Percentiles rank a stretch among this genome's conserved stretches.
Conservation (phyloP, 2,797 vertebrate genomes). For the Cygnus olor region DNA sequence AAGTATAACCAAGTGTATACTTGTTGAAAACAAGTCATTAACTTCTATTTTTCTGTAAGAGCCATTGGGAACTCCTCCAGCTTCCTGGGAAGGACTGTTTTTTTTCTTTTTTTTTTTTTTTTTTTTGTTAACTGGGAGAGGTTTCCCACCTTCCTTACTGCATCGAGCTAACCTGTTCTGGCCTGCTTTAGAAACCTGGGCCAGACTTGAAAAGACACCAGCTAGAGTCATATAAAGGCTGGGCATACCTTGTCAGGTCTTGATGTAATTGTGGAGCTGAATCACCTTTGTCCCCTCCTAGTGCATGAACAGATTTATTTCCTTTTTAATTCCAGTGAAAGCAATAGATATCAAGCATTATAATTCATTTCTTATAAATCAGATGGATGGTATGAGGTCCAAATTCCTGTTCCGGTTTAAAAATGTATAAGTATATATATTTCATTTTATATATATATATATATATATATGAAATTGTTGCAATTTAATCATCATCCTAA, state of each 20-base stretch:
- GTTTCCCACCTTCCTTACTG: not conserved
- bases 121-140: not conserved
- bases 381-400: not conserved
- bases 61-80: not conserved
- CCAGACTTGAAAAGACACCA: not conserved
- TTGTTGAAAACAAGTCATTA: slow-evolving; percentile 37
- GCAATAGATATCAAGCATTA: not conserved
- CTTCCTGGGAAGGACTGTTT: slow-evolving; percentile 2
- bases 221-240: not conserved
- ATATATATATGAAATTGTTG: not conserved
- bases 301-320: slow-evolving; percentile 41
- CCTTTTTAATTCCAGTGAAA: slow-evolving; percentile 56
- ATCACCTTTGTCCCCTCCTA: slow-evolving; percentile 31
- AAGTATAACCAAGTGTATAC: not conserved
- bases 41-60: not conserved
- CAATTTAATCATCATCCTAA: not conserved
- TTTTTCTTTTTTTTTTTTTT: no score
- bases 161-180: not conserved
- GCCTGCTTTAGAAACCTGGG: slow-evolving; percentile 6
- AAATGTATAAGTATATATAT: not conserved
- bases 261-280: slow-evolving; percentile 48
- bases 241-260: not conserved
- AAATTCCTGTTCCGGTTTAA: not conserved
- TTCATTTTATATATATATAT: no score
- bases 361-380: not conserved